phyloP scores from a whole-genome alignment of 1,140 invertebrate genomes.

The Drosophila serrata region DNA sequence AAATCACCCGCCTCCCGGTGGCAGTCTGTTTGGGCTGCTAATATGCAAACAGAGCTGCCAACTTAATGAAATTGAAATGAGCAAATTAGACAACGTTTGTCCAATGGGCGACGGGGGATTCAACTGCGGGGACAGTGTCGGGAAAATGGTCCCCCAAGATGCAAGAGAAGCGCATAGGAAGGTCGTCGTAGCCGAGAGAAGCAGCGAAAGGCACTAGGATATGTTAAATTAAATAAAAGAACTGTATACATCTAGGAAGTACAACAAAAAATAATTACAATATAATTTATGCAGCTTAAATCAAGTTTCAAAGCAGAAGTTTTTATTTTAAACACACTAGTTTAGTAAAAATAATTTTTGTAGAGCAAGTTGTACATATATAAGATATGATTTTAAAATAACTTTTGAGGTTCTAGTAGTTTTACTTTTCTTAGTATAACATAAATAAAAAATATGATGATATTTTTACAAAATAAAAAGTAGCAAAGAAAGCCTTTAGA shows the following conservation, averaged over 20 bases:
- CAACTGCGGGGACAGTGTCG: slow-evolving; percentile 1
- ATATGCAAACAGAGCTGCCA: slow-evolving; percentile 79
- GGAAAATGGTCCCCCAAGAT: slow-evolving; percentile 23
- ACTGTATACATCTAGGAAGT: too few relatives aligned
- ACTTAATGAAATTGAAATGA: slow-evolving; percentile 83
- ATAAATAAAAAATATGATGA: too few relatives aligned
- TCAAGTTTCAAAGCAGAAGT: too few relatives aligned
- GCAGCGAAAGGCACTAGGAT: not conserved
- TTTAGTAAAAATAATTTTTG: too few relatives aligned
- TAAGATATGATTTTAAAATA: too few relatives aligned
- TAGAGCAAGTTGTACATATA: too few relatives aligned
- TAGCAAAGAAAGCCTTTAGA: too few relatives aligned
- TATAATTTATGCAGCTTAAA: not conserved
- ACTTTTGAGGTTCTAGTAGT: too few relatives aligned
- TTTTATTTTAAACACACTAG: too few relatives aligned
- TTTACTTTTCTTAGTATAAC: too few relatives aligned
- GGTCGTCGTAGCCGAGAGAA: slow-evolving; percentile 1
- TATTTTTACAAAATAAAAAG: too few relatives aligned
- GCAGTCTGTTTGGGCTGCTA: slow-evolving; percentile 71
- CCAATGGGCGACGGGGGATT: slow-evolving; percentile 35
- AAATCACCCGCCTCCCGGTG: slow-evolving; percentile 42
- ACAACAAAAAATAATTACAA: too few relatives aligned
- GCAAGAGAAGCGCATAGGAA: slow-evolving; percentile 4
- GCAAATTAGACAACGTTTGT: slow-evolving; percentile 75
- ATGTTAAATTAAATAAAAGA: not conserved